Evolutionary conservation across 2,113 vertebrate species (phyloP).

Genomic region (Peromyscus californicus): DNA sequence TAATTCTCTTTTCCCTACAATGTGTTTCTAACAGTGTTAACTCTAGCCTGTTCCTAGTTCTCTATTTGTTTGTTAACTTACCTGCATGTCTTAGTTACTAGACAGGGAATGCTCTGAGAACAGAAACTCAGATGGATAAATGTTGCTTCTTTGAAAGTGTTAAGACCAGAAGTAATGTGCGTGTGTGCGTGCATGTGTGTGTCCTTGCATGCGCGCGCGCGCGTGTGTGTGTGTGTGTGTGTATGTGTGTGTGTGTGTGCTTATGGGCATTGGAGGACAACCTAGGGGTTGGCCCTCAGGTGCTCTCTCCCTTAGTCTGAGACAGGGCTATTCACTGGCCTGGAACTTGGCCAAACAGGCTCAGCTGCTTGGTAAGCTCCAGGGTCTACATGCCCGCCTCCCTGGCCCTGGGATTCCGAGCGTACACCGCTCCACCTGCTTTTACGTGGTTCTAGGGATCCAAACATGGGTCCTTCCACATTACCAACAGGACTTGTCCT

Average conservation of each 20-base stretch:
- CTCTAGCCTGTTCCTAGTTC: background rate
- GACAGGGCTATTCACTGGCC: background rate
- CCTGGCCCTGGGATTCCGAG: background rate
- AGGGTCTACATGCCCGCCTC: background rate
- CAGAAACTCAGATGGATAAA: background rate
- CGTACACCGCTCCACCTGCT: no score
- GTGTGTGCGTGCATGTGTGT: background rate
- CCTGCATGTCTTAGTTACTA: background rate
- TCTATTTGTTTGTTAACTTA: background rate
- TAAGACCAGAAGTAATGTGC: background rate
- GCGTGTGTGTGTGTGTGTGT: background rate
- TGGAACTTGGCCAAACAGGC: background rate
- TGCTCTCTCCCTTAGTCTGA: background rate
- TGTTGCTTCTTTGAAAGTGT: background rate
- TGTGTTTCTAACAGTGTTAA: background rate
- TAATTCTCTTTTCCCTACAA: background rate
- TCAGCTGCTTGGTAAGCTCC: background rate
- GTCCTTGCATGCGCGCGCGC: no score
- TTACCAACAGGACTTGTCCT: background rate
- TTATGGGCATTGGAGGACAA: background rate
- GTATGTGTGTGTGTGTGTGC: background rate
- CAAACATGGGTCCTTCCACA: background rate
- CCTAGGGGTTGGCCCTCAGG: background rate
- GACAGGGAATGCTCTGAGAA: background rate
- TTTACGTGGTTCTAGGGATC: background rate